Evolutionary conservation across 2,113 vertebrate genomes (phyloP).

Genomic region (Tursiops truncatus): DNA sequence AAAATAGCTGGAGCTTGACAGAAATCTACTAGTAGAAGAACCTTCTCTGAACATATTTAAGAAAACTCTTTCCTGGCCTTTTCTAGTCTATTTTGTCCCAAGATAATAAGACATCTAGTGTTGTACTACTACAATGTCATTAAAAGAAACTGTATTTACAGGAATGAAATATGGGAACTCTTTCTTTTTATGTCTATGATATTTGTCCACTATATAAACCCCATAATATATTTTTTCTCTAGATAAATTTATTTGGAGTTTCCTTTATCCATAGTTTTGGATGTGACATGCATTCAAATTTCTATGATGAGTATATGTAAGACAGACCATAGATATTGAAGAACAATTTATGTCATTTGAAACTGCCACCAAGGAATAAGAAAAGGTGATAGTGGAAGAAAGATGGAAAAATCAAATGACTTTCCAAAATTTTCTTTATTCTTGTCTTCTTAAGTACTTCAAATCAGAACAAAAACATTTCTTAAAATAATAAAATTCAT

Average conservation of each 20-base stretch:
- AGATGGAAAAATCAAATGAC: neutral
- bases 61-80: neutral
- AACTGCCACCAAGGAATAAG: neutral
- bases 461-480: neutral
- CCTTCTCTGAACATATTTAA: neutral
- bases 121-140: neutral
- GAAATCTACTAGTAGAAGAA: neutral
- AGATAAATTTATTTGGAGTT: neutral
- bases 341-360: neutral
- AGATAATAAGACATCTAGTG: neutral
- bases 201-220: neutral
- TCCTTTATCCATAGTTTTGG: neutral
- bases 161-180: neutral
- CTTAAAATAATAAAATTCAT: slow-evolving; percentile 55
- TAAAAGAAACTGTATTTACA: neutral
- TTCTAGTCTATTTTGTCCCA: neutral
- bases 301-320: neutral
- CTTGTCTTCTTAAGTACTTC: neutral
- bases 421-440: neutral
- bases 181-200: neutral
- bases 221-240: neutral
- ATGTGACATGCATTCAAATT: neutral
- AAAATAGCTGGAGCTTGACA: neutral
- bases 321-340: neutral
- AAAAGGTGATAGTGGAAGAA: neutral